Base-by-base conservation (phyloP, 2,113 vertebrate species). In the Elephantulus edwardii region DNA sequence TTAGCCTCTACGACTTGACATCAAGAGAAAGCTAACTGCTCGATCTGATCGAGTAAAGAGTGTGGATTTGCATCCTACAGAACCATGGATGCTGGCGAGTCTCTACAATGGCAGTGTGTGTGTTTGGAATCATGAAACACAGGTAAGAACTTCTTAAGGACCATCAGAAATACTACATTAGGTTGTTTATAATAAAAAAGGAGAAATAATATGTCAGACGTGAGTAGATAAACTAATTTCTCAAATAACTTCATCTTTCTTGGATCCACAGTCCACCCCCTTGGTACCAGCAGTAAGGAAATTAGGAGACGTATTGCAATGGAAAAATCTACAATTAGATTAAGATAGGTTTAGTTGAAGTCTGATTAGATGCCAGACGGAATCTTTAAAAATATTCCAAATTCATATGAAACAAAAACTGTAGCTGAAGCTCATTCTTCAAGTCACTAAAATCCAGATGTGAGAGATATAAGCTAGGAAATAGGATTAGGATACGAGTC, bases 11-110 rank as follows among this genome's bases (percentile, higher is more conserved):
- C 97, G 99, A 96, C 97, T 99, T 83, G 99, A 99, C 95, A 99
- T 99, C 91, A 99, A 99, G 97, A 98, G 99, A 94, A 99, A 98
- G 92, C 98, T 99, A 92, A 99, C 99, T 0, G 98, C 99, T 86
- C 98, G 99, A 22, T 99, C 99, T 0, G 99, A 99, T 97, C 98
- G 99, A 13, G 99, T 99, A 70, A 99, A 99, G 97, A 99, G 99
- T 3, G 99, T 98, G 19, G 99, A 99, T 96, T 97, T 99, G 93
- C 99, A 99, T 75, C 99, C 99, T 52, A 98, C 98, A 0, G 99
- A 99, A 93, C 99, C 99, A 58, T 99, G 99, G 99, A 99, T 99
- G 99, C 93, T 99, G 97, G 98, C 98, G 46, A 99, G 99, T 95
- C 98, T 99, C n/a, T 99, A 99, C 96, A 99, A 98, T 26, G 99